Percentiles rank a stretch among this genome's conserved stretches.
Conservation (phyloP, 2,888 invertebrate species). For the Acanthococcus lagerstroemiae region DNA sequence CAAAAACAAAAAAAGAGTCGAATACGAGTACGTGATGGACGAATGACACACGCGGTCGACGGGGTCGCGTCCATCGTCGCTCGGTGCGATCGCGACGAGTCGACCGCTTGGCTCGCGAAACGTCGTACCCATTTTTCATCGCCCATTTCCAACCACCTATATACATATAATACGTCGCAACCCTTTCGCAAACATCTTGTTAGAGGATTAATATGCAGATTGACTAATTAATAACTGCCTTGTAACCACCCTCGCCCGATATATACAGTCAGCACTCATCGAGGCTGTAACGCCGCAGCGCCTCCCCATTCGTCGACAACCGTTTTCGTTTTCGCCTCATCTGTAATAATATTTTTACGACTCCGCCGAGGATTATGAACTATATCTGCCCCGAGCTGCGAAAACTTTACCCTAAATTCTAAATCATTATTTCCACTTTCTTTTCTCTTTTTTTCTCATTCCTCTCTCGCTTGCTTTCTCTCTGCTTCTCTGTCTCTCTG, state of each 20-base stretch:
- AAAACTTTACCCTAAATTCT: not conserved
- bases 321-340: not conserved
- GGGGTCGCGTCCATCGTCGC: not conserved
- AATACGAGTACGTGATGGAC: not conserved
- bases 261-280: not conserved
- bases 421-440: not conserved
- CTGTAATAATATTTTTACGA: slow-evolving; percentile 29
- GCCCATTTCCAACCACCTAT: not conserved
- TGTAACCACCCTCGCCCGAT: not conserved
- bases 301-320: not conserved
- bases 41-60: not conserved
- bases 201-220: slow-evolving; percentile 24
- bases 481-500: no score
- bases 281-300: not conserved
- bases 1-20: not conserved
- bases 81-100: not conserved
- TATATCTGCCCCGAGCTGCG: not conserved
- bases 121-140: not conserved
- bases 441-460: not conserved
- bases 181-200: not conserved
- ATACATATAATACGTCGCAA: no score
- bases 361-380: slow-evolving; percentile 7
- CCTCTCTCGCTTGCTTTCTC: no score
- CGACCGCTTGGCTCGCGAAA: not conserved
- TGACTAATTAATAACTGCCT: slow-evolving; percentile 24